Conservation (phyloP, 1,140 invertebrate species). For the Whitmania pigra region DNA sequence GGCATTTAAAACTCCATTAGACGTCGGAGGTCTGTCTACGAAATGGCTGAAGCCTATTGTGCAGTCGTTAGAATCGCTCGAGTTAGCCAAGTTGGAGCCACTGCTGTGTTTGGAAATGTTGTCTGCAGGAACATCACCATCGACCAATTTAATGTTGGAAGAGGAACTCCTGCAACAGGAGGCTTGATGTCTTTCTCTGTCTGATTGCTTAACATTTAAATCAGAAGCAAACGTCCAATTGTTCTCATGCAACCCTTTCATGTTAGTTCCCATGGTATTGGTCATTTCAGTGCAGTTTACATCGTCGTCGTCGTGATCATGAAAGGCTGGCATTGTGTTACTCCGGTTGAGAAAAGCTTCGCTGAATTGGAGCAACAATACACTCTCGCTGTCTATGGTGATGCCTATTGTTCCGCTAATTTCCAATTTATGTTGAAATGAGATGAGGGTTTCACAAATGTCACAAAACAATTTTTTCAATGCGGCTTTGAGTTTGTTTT, state of each 20-base stretch:
- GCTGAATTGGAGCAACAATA: neutral
- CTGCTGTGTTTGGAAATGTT: neutral
- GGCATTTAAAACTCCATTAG: neutral
- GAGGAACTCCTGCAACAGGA: neutral
- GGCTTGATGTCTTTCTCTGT: no score
- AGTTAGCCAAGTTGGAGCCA: neutral
- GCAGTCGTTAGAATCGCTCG: neutral
- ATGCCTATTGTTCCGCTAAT: conserved; percentile 2
- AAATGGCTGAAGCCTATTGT: neutral
- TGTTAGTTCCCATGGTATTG: neutral
- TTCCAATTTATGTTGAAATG: conserved; percentile 10
- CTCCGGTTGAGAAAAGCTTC: neutral
- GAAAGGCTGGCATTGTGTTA: neutral
- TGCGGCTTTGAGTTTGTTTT: neutral
- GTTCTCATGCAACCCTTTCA: neutral
- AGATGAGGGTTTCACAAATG: conserved; percentile 5
- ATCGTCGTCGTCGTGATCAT: no score
- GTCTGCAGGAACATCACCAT: neutral
- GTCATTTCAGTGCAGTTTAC: neutral
- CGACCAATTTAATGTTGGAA: neutral
- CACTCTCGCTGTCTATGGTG: conserved; percentile 11
- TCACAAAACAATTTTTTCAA: conserved; percentile 9
- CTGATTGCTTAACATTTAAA: no score
- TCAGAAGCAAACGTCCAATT: no score
- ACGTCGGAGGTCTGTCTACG: neutral